A percentile compares a stretch with the other conserved stretches of the same genome.
phyloP scores from a whole-genome alignment of 1,140 invertebrate genomes.

The Pantala flavescens region DNA sequence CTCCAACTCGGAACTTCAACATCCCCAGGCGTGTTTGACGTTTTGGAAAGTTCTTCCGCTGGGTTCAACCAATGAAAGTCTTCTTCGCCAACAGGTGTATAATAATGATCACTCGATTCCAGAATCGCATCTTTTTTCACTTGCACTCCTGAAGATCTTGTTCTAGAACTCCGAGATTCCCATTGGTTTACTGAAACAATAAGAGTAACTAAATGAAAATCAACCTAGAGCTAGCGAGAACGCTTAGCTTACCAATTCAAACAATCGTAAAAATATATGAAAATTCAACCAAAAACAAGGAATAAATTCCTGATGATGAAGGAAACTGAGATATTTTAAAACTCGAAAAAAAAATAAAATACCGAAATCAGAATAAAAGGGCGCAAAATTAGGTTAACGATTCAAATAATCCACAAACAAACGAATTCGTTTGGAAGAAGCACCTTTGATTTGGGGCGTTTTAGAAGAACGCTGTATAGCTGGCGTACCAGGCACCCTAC shows the following conservation, averaged over 20 bases:
- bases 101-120: conserved; percentile 39
- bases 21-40: background rate
- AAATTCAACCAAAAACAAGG: background rate
- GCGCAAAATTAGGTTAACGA: no score
- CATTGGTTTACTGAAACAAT: conserved; percentile 12
- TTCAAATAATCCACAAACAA: no score
- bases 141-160: conserved; percentile 26
- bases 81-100: conserved; percentile 38
- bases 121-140: conserved; percentile 26
- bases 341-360: no score
- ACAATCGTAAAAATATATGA: background rate
- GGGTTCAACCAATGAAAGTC: conserved; percentile 17
- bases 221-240: background rate
- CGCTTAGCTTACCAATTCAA: background rate
- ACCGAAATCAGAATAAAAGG: no score
- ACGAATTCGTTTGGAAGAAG: background rate
- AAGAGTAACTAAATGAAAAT: conserved; percentile 11
- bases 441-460: background rate
- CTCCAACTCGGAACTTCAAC: conserved; percentile 51
- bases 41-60: conserved; percentile 14
- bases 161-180: conserved; percentile 22
- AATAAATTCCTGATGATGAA: no score
- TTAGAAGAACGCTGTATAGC: background rate
- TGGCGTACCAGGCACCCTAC: background rate
- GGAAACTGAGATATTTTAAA: no score